Evolutionary conservation across 2,888 invertebrate genomes (phyloP).

Genomic region (Apodemia hepburni): DNA sequence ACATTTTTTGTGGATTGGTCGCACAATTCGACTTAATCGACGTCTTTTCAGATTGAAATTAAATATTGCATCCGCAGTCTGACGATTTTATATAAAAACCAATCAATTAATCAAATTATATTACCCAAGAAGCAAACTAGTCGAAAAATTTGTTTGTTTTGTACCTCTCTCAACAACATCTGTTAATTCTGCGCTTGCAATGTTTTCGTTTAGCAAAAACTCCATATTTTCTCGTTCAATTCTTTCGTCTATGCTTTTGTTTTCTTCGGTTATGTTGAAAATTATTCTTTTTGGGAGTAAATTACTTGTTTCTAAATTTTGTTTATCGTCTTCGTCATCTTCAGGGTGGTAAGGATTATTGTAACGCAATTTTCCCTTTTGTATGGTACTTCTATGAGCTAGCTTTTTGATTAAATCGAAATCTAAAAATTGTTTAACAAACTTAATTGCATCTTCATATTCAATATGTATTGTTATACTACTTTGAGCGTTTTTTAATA

Average conservation of each 20-base stretch:
- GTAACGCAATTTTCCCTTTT: not conserved
- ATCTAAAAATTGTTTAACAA: not conserved
- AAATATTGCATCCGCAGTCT: not conserved
- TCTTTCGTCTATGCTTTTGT: not conserved
- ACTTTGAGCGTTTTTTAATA: not conserved
- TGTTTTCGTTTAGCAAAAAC: not conserved
- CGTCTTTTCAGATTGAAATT: too few relatives aligned
- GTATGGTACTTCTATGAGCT: not conserved
- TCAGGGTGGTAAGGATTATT: not conserved
- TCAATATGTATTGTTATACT: not conserved
- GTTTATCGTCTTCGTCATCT: not conserved
- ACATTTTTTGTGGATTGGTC: too few relatives aligned
- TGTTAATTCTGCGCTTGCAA: not conserved
- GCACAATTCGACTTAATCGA: too few relatives aligned
- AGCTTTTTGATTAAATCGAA: not conserved
- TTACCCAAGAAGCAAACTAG: not conserved
- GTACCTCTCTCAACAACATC: not conserved
- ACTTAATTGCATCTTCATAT: not conserved
- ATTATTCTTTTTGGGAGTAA: not conserved
- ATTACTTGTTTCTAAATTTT: not conserved
- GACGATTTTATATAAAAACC: too few relatives aligned
- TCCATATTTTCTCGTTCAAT: not conserved
- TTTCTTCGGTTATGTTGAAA: not conserved
- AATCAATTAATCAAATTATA: too few relatives aligned
- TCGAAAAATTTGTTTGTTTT: not conserved